Conservation (phyloP, 2,113 vertebrate species). For the Tamias sibiricus region DNA sequence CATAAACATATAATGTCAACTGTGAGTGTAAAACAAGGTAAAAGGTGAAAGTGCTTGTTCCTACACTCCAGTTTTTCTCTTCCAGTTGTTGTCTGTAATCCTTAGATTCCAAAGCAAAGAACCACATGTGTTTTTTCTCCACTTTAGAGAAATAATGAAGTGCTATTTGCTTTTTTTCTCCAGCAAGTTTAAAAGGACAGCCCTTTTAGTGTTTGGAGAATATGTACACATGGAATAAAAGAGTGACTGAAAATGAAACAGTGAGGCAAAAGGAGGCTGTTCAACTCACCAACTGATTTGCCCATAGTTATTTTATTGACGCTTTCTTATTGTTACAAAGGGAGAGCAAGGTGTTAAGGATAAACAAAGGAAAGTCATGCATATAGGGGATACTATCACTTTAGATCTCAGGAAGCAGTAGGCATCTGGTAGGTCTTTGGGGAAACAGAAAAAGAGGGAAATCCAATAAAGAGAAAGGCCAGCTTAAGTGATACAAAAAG, state of each 20-base stretch:
- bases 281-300: neutral
- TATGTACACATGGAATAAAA: neutral
- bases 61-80: neutral
- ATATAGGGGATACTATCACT: neutral
- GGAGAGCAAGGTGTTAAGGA: neutral
- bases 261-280: neutral
- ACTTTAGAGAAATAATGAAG: slow-evolving; percentile 10
- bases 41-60: neutral
- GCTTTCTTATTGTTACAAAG: slow-evolving; percentile 44
- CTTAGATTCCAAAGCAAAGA: neutral
- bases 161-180: slow-evolving; percentile 19
- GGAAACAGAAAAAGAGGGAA: neutral
- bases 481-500: neutral
- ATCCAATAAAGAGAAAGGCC: slow-evolving; percentile 18
- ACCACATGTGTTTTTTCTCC: neutral
- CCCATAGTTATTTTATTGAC: slow-evolving; percentile 67
- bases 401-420: slow-evolving; percentile 27
- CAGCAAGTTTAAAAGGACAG: neutral
- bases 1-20: neutral
- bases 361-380: neutral
- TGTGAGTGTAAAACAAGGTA: neutral
- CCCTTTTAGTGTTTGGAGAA: neutral
- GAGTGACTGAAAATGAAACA: neutral
- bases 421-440: neutral
- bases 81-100: neutral